Evolutionary conservation across 2,888 invertebrate species (phyloP).

Genomic region (Plusia festucae): DNA sequence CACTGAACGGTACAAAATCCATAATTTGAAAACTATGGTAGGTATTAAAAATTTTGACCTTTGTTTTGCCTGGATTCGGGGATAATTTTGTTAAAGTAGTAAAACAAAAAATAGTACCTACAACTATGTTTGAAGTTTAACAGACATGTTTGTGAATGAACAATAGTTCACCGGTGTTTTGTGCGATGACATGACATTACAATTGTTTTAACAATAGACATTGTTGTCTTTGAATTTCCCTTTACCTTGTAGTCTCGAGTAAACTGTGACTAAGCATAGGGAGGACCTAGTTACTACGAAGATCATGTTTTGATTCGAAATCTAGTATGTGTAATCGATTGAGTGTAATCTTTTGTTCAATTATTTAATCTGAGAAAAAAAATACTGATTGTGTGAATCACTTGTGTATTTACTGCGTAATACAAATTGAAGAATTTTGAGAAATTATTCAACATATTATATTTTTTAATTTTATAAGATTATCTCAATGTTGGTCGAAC

Average conservation of each 20-base stretch:
- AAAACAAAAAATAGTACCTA: slow-evolving; percentile 9
- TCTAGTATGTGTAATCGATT: too few relatives aligned
- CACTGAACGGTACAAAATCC: too few relatives aligned
- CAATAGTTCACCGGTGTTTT: slow-evolving; percentile 11
- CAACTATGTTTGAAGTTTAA: slow-evolving; percentile 6
- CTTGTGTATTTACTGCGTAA: too few relatives aligned
- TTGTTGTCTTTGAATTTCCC: slow-evolving; percentile 25
- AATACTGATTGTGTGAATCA: too few relatives aligned
- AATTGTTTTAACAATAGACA: slow-evolving; percentile 29
- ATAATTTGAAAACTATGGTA: too few relatives aligned
- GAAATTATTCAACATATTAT: too few relatives aligned
- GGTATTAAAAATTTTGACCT: too few relatives aligned
- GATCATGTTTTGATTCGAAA: background rate
- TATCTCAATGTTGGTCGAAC: too few relatives aligned
- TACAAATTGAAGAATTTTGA: too few relatives aligned
- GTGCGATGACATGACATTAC: slow-evolving; percentile 26
- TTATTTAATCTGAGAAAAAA: background rate
- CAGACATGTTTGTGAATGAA: slow-evolving; percentile 20
- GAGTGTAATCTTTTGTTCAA: background rate
- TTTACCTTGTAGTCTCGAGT: slow-evolving; percentile 21
- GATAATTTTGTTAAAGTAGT: too few relatives aligned
- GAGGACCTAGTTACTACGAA: background rate
- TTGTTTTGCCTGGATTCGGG: too few relatives aligned
- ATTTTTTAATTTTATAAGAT: too few relatives aligned
- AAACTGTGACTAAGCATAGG: slow-evolving; percentile 19